Conservation (phyloP, 2,113 vertebrate genomes). For the Holacanthus passer region DNA sequence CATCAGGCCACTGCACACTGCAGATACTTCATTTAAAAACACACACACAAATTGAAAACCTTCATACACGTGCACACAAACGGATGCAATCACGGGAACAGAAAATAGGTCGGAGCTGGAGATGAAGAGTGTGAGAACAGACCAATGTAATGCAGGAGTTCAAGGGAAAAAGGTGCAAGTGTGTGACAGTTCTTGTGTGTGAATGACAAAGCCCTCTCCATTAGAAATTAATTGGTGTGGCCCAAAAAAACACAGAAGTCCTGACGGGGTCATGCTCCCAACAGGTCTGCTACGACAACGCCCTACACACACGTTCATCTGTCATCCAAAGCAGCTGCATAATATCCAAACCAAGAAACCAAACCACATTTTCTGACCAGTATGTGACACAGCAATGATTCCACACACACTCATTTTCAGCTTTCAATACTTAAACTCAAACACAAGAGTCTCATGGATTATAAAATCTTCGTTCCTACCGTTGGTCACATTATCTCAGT, state of each 20-base stretch:
- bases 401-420: background rate
- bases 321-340: background rate
- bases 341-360: background rate
- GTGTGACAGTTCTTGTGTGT: background rate
- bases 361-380: background rate
- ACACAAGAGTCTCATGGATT: background rate
- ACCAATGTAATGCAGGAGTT: background rate
- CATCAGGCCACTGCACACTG: background rate
- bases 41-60: background rate
- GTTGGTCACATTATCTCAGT: slow-evolving; percentile 31
- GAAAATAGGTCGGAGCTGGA: background rate
- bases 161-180: background rate
- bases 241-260: slow-evolving; percentile 3
- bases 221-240: slow-evolving; percentile 20
- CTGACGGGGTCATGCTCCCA: background rate
- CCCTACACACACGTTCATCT: background rate
- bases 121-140: background rate
- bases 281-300: background rate
- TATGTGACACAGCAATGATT: background rate
- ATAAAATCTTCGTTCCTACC: background rate
- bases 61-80: background rate
- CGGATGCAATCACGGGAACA: background rate
- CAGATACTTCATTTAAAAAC: background rate
- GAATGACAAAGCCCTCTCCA: background rate
- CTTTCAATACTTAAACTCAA: background rate